Evolutionary conservation across 1,140 invertebrate genomes (phyloP), one percentile per base, ranked within the genome.

Genomic region (Gryllus bimaculatus): DNA sequence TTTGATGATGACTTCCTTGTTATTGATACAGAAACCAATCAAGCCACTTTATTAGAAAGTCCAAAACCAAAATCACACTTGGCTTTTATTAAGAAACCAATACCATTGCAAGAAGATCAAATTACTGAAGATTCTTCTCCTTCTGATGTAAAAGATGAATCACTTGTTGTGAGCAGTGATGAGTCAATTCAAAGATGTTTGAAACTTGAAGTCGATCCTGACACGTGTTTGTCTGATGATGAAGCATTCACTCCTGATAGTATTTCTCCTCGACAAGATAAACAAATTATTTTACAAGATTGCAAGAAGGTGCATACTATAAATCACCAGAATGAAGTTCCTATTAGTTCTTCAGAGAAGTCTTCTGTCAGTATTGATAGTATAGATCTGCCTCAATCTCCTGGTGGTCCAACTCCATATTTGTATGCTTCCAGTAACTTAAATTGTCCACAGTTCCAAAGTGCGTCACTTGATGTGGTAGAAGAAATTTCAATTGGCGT

Each of bases 1-100:
- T 66, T 66, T 66, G 83, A 84, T 12, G 89, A 89, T 78, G 89
- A 90, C 81, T 83, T 90, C 75, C 83, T 90, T 7, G 83, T 89
- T 39, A 85, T 90, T 39, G 87, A 90, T 81, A 89, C 85, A 0
- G 84, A 85, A 81, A 90, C 89, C 4, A 89, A 90, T 80, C 83
- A 86, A 83, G 89, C 87, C 49, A 85, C 86, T 18, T 80, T 90
- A 0, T 81, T 89, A 0, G 88, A 89, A 81, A 85, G 85, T 76
- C 83, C 82, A 1, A 81, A 79, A 79, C 81, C 81, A 0, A 83
- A 82, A 78, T 82, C 82, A 20, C 81, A 82, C 66, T 75, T 83
- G 20, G 82, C 81, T 12, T 83, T 83, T 80, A 79, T 83, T 1
- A 66, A 76, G n/a, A 76, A 77, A 15, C 79, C 74, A 47, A 74